phyloP scores from a whole-genome alignment of 2,113 vertebrate genomes.

The Clarias gariepinus region DNA sequence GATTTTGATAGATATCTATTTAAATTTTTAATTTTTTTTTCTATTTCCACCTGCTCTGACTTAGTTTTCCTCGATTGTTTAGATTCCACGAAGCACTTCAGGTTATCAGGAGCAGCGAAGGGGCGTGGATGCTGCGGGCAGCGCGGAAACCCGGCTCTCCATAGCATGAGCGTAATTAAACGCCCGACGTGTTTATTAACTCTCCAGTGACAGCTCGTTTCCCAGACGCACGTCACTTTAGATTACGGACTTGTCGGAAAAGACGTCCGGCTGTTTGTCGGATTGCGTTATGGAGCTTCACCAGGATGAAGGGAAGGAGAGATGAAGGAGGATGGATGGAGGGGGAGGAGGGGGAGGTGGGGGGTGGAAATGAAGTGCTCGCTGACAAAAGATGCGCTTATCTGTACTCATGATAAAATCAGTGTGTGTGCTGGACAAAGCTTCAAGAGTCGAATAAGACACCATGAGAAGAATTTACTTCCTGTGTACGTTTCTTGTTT shows the following conservation, averaged over 20 bases:
- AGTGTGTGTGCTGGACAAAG: neutral
- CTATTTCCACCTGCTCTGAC: neutral
- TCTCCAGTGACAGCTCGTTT: constrained; percentile 11
- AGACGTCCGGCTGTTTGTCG: neutral
- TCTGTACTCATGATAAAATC: neutral
- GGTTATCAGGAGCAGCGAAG: neutral
- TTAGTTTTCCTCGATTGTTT: neutral
- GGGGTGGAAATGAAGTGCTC: neutral
- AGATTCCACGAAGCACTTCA: neutral
- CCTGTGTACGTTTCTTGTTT: neutral
- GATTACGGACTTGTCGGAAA: constrained; percentile 60
- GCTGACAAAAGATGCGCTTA: neutral
- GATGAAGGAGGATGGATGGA: neutral
- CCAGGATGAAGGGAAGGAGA: neutral
- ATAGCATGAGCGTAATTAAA: constrained; percentile 35
- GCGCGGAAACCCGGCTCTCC: neutral
- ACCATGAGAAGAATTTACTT: neutral
- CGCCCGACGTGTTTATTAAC: constrained; percentile 44
- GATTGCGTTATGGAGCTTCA: neutral
- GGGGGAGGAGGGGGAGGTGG: neutral
- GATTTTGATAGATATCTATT: neutral
- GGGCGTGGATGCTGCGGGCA: neutral
- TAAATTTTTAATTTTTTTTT: neutral
- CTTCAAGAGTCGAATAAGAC: neutral
- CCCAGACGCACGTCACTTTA: constrained; percentile 56